These are phyloP conservation scores for Zaprionus lachaisei DNA, from an alignment of 1,140 invertebrate species.

Conservation along the genomic window DNA sequence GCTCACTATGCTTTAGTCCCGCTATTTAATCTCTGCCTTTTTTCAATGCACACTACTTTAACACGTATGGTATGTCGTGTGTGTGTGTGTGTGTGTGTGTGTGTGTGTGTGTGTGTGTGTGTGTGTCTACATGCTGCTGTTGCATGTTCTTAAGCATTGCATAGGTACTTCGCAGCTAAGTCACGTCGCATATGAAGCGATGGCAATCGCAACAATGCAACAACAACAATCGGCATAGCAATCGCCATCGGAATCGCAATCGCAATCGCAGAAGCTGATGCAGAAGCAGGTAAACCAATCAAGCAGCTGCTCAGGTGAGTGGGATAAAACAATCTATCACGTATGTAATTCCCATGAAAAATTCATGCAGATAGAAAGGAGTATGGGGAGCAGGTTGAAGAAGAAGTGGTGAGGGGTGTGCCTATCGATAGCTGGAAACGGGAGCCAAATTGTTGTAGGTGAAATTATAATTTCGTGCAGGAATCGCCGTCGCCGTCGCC, in stretches of 20 bases:
- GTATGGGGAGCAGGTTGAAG: no score
- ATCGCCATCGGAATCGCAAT: slow-evolving; percentile 49
- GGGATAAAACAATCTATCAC: slow-evolving; percentile 73
- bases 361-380: slow-evolving; percentile 38
- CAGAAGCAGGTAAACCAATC: slow-evolving; percentile 64
- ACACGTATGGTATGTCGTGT: neutral
- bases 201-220: slow-evolving; percentile 16
- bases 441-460: slow-evolving; percentile 80
- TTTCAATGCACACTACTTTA: slow-evolving; percentile 42
- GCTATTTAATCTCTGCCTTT: slow-evolving; percentile 31
- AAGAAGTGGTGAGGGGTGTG: neutral
- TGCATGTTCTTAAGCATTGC: slow-evolving; percentile 17
- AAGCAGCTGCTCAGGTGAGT: slow-evolving; percentile 51
- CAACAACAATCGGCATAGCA: slow-evolving; percentile 17
- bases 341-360: slow-evolving; percentile 84
- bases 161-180: slow-evolving; percentile 48
- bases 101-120: neutral
- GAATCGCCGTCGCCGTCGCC: slow-evolving; percentile 22
- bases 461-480: slow-evolving; percentile 76
- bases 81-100: neutral
- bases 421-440: slow-evolving; percentile 45
- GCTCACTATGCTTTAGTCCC: neutral
- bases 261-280: slow-evolving; percentile 18
- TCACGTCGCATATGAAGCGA: slow-evolving; percentile 79
- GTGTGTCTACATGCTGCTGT: neutral